Conservation (phyloP, 2,113 vertebrate genomes). For the Oreochromis niloticus region DNA sequence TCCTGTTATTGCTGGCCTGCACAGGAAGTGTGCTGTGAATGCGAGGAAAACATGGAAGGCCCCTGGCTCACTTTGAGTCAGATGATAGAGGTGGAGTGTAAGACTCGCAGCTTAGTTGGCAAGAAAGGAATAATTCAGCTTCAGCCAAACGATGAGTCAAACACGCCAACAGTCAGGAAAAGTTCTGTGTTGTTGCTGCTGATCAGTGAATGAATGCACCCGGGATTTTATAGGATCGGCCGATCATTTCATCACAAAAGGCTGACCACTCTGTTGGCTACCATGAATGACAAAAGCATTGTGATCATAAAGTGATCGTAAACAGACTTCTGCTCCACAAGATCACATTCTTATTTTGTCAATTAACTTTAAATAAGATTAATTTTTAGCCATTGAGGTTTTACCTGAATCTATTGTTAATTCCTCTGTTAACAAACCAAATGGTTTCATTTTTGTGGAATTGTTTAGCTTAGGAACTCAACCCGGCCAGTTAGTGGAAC, state of each 20-base stretch:
- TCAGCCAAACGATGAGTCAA: background rate
- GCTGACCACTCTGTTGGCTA: background rate
- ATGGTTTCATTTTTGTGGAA: background rate
- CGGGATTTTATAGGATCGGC: background rate
- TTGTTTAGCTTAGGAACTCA: background rate
- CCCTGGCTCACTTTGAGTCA: background rate
- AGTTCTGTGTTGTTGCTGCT: background rate
- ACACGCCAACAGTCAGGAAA: background rate
- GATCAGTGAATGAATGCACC: background rate
- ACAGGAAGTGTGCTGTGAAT: conserved; percentile 58
- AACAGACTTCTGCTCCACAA: background rate
- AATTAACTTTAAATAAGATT: background rate
- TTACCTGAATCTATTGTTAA: background rate
- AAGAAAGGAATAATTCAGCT: background rate
- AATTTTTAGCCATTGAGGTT: background rate
- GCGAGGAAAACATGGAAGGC: conserved; percentile 30
- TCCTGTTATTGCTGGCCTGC: conserved; percentile 67
- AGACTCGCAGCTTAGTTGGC: background rate
- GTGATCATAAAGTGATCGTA: background rate
- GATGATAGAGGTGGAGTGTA: background rate
- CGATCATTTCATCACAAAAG: background rate
- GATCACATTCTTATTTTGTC: background rate
- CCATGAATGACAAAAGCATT: background rate
- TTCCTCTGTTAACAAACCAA: background rate
- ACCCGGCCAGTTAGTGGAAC: background rate